Conservation (phyloP, 2,797 vertebrate genomes). For the Sphenopsis melanotis region DNA sequence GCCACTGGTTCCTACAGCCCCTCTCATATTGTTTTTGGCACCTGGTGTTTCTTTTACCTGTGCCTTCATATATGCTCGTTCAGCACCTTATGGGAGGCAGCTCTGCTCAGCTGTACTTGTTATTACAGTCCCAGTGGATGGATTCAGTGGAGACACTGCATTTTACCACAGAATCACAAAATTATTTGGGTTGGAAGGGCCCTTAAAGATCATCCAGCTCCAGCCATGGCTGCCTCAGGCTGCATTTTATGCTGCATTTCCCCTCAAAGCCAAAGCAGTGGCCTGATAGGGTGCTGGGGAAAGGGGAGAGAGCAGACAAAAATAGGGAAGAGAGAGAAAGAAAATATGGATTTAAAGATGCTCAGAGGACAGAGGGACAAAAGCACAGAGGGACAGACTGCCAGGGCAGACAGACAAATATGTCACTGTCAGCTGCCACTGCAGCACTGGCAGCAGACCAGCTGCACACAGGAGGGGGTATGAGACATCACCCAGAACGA, state of each 20-base stretch:
- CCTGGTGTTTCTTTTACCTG: background rate
- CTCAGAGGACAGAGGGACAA: background rate
- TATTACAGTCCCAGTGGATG: background rate
- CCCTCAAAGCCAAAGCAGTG: background rate
- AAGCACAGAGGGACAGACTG: background rate
- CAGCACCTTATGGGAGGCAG: background rate
- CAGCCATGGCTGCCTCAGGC: background rate
- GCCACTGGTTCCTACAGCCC: background rate
- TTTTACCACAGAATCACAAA: background rate
- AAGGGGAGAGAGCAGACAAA: background rate
- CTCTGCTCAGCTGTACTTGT: background rate
- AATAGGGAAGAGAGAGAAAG: background rate
- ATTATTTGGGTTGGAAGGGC: background rate
- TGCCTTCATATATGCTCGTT: background rate
- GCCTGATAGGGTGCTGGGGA: background rate
- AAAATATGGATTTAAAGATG: background rate
- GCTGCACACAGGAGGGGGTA: background rate
- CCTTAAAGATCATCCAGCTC: background rate
- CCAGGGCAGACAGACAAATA: background rate
- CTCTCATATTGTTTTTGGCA: background rate
- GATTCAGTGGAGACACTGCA: background rate
- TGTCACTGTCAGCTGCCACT: background rate
- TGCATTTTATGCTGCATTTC: background rate
- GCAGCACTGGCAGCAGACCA: constrained; percentile 3
- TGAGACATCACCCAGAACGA: background rate